A percentile compares a stretch with the other conserved stretches of the same genome.
These are phyloP conservation scores for Nemapogon koenigi DNA, from an alignment of 2,888 invertebrate genomes.

Conservation along the genomic window DNA sequence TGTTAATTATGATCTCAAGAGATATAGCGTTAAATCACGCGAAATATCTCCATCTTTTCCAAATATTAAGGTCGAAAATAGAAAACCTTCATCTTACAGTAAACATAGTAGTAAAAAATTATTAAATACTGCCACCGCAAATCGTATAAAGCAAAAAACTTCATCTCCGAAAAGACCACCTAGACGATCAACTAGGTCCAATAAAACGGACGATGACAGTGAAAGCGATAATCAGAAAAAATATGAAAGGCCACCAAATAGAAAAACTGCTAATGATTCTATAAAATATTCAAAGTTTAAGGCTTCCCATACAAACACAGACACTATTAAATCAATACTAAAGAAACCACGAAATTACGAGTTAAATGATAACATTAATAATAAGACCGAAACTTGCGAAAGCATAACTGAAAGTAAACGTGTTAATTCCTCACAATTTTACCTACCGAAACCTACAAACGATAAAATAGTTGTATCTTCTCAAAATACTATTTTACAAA, in stretches of 20 bases:
- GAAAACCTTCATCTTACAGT: slow-evolving; percentile 36
- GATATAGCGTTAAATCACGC: slow-evolving; percentile 38
- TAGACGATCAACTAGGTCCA: slow-evolving; percentile 57
- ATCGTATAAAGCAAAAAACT: slow-evolving; percentile 49
- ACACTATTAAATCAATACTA: slow-evolving; percentile 65
- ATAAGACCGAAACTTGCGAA: slow-evolving; percentile 34
- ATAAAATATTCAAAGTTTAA: slow-evolving; percentile 35
- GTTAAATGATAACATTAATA: slow-evolving; percentile 24
- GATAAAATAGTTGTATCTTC: slow-evolving; percentile 34
- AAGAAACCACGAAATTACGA: slow-evolving; percentile 62
- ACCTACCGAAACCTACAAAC: slow-evolving; percentile 62
- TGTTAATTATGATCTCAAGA: slow-evolving; percentile 48
- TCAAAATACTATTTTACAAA: slow-evolving; percentile 42
- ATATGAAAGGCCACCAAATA: slow-evolving; percentile 33
- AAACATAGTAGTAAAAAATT: slow-evolving; percentile 44
- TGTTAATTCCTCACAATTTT: slow-evolving; percentile 63
- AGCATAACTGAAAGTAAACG: slow-evolving; percentile 38
- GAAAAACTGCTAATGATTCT: slow-evolving; percentile 31
- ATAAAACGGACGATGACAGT: slow-evolving; percentile 53
- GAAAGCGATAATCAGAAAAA: slow-evolving; percentile 54
- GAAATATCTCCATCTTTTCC: slow-evolving; percentile 38
- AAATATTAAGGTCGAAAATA: slow-evolving; percentile 51
- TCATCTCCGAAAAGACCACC: slow-evolving; percentile 70
- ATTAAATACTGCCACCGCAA: slow-evolving; percentile 30
- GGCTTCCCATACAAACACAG: slow-evolving; percentile 36